Base-by-base conservation (phyloP, 2,888 invertebrate species). In the Ypsolopha scabrella region DNA sequence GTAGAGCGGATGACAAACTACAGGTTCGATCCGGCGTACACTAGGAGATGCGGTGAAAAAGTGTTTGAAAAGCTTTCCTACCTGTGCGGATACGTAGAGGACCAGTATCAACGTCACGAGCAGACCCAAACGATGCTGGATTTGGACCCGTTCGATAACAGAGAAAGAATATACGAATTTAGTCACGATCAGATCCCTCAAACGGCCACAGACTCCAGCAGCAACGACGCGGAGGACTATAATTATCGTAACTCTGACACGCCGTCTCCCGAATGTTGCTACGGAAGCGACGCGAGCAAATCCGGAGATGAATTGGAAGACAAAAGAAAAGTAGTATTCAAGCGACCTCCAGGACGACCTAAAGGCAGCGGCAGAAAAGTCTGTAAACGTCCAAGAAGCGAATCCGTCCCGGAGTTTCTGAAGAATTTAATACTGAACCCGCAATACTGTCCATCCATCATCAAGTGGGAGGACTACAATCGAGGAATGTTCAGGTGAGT, bases 401-500 rank as follows among this genome's bases (percentile, higher is more conserved):
- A 87, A 4, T 87, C 87, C 44, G 87, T 96, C 41, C 96, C 96
- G 89, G 95, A 96, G 75, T 96, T 96, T 74, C 91, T 96, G 60
- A 88, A 94, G 58, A 93, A 95, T 70, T 88, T 96, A 36, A 81
- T 97, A 52, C 88, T 91, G 55, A 91, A 94, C 68, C 89, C 91
- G 3, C 85, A 90, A 54, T 93, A 92, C 58, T 94, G 94, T 67
- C 95, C 95, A 0, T 90, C 91, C 49, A 88, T 95, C 58, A 95
- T 96, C 62, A 92, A 93, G 71, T 96, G 96, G 96, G 96, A 96
- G 71, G 92, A 96, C 70, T 90, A 93, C 64, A 88, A 91, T 36
- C 90, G 92, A 59, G 96, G 95, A 7, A 92, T 93, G 60, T 97
- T 97, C 80, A 91, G 87, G 87, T 87, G 60, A 79, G 85, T 72